Evolutionary conservation across 2,888 invertebrate genomes (phyloP).

Genomic region (Proisotoma minuta): DNA sequence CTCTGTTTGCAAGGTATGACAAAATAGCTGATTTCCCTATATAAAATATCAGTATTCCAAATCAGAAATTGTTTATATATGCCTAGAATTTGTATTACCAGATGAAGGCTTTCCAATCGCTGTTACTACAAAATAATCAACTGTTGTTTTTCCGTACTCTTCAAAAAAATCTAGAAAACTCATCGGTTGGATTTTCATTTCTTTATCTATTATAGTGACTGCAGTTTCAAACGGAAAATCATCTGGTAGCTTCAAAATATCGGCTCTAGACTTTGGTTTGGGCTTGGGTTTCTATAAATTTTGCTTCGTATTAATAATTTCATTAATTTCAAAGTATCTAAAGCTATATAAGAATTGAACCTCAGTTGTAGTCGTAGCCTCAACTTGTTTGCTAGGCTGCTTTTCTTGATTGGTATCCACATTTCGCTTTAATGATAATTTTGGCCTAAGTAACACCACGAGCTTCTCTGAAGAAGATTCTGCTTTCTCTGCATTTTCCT

Average conservation of each 20-base stretch:
- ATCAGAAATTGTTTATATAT: background rate
- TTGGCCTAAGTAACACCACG: no score
- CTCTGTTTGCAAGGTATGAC: conserved; percentile 34
- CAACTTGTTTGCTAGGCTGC: background rate
- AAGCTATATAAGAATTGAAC: conserved; percentile 11
- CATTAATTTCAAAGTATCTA: conserved; percentile 5
- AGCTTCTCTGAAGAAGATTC: no score
- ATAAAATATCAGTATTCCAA: no score
- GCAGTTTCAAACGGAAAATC: conserved; percentile 33
- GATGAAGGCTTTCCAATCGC: conserved; percentile 36
- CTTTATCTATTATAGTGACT: conserved; percentile 33
- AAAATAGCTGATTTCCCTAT: conserved; percentile 42
- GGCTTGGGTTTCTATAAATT: no score
- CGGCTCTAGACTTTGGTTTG: conserved; percentile 18
- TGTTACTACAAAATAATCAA: conserved; percentile 45
- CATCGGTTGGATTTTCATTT: conserved; percentile 30
- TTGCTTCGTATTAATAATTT: no score
- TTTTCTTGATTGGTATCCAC: no score
- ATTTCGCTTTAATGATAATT: no score
- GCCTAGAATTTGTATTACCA: conserved; percentile 13
- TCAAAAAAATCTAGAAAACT: conserved; percentile 22
- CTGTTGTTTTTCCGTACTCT: conserved; percentile 18
- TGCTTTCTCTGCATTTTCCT: background rate
- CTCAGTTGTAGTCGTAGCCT: conserved; percentile 9
- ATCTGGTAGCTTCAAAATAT: conserved; percentile 29